Evolutionary conservation across 92 coral and sea anemone genomes (phyloP).

Genomic region (Bergia sp.): DNA sequence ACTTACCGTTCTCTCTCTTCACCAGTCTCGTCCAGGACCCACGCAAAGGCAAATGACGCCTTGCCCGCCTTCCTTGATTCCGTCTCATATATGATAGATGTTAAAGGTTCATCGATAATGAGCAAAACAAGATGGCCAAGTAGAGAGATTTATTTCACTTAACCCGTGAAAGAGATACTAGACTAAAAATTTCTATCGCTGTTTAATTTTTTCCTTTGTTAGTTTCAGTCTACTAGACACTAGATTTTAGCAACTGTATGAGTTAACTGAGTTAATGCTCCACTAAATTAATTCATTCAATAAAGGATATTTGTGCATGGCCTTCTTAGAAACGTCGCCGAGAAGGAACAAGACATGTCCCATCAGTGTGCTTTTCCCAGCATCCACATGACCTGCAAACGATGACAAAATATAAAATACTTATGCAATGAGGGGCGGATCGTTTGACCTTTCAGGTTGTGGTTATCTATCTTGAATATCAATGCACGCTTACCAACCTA

Average conservation of each 20-base stretch:
- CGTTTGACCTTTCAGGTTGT: no score
- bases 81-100: constrained; percentile 74
- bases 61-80: constrained; percentile 98
- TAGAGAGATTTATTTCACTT: neutral
- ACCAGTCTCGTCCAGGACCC: constrained; percentile 98
- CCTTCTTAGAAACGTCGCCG: constrained; percentile 94
- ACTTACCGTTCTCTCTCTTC: constrained; percentile 97
- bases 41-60: constrained; percentile 97
- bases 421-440: neutral
- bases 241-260: no score
- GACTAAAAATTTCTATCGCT: no score
- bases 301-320: constrained; percentile 99
- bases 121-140: neutral
- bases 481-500: constrained; percentile 66
- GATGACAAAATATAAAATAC: neutral
- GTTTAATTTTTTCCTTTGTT: no score
- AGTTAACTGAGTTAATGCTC: no score
- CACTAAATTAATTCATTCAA: no score
- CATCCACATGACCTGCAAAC: constrained; percentile 94
- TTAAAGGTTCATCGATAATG: constrained; percentile 42
- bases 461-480: neutral
- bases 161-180: no score
- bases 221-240: no score
- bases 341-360: constrained; percentile 90
- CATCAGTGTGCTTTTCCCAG: constrained; percentile 97